Base-by-base conservation (phyloP, 2,113 vertebrate genomes). In the Cephalopterus ornatus region DNA sequence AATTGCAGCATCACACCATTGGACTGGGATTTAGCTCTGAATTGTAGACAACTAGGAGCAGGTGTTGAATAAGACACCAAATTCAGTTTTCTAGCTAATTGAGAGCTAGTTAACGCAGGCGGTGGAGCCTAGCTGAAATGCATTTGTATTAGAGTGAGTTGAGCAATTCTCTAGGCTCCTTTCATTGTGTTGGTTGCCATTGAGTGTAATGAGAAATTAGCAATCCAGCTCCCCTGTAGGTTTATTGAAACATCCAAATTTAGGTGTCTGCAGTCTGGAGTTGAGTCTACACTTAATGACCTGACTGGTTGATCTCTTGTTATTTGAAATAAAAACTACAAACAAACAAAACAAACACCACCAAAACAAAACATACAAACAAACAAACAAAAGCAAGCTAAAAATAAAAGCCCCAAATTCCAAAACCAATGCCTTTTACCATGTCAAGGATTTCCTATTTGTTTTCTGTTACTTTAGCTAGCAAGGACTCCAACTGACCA, bases 31-130 rank as follows among this genome's bases (percentile, higher is more conserved):
- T 94, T 85, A 76, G 6, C n/a, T 83, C 82, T 88, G 67, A 14
- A 42, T 50, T 90, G 42, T 59, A 88, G 91, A 80, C 23, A 33
- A 71, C 28, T 46, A 91, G 42, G 88, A 93, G 65, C 72, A 93
- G 92, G 75, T 94, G 91, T 91, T 80, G 91, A 86, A 77, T 75
- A 80, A 88, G 72, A 84, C 72, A 70, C 5, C 41, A 86, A 83
- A 92, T 94, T 90, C 88, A 71, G 35, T 92, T 96, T 92, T 58
- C 37, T 62, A 62, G 78, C 21, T 95, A 96, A 94, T 70, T 92
- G 53, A 72, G 37, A 83, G 75, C 19, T 93, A 66, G 82, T 88
- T 85, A 95, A 83, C 46, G 41, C 26, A 93, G 78, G 85, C 82
- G 83, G 37, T 53, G 78, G 19, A 93, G 75, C 75, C 37, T 83